Evolutionary conservation across 2,888 invertebrate genomes (phyloP).

Genomic region (Abscondita cerata): DNA sequence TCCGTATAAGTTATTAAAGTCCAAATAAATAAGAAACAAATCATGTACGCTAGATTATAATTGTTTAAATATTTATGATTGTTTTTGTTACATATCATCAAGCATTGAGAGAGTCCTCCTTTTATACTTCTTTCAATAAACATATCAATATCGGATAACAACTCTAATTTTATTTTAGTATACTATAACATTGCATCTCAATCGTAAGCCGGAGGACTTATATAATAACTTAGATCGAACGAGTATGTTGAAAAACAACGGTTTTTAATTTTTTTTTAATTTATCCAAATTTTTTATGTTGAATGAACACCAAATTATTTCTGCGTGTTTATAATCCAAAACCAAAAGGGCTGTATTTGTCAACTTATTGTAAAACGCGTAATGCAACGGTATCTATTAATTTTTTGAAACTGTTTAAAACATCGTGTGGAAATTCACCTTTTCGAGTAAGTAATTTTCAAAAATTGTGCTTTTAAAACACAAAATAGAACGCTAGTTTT

Average conservation of each 20-base stretch:
- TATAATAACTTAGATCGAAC: conserved; percentile 47
- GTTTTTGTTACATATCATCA: background rate
- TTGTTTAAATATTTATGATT: background rate
- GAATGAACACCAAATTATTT: conserved; percentile 43
- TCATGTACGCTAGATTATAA: background rate
- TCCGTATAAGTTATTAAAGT: background rate
- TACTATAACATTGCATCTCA: conserved; percentile 46
- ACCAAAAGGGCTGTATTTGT: conserved; percentile 34
- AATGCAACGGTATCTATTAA: conserved; percentile 12
- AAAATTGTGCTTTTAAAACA: no score
- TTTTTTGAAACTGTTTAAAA: background rate
- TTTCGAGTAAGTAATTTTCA: conserved; percentile 4
- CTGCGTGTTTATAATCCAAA: conserved; percentile 42
- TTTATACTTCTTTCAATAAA: conserved; percentile 11
- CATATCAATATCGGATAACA: no score
- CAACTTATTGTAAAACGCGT: conserved; percentile 41
- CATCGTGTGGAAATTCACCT: conserved; percentile 13
- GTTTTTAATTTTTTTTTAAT: conserved; percentile 48
- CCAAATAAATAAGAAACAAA: background rate
- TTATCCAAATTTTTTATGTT: conserved; percentile 40
- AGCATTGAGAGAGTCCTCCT: background rate
- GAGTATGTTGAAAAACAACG: conserved; percentile 44
- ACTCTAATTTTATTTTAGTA: no score
- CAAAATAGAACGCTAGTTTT: no score
- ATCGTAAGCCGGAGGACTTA: conserved; percentile 45